phyloP scores from a whole-genome alignment of 2,113 vertebrate species.

The Rhinopomastus cyanomelas region DNA sequence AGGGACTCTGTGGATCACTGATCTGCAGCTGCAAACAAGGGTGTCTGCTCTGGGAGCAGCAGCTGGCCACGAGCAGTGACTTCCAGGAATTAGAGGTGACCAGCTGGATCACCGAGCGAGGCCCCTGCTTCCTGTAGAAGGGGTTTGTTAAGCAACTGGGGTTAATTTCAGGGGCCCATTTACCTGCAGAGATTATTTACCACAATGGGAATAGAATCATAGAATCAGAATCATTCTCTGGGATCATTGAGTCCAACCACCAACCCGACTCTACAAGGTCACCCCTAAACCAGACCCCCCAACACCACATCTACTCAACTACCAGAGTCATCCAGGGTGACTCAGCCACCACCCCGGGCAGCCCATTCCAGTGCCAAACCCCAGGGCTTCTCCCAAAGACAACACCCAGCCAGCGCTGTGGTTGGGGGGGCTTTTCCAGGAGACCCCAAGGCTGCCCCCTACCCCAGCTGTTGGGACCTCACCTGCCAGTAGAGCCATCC shows the following conservation, averaged over 20 bases:
- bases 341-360: too few species aligned
- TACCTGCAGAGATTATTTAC: slow-evolving; percentile 25
- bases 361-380: too few species aligned
- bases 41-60: background rate
- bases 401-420: background rate
- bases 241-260: too few species aligned
- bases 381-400: background rate
- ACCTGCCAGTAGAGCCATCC: rapidly evolving
- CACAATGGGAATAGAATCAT: too few species aligned
- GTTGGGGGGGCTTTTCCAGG: background rate
- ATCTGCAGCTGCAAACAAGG: background rate
- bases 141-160: background rate
- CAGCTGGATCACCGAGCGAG: slow-evolving; percentile 1
- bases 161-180: slow-evolving; percentile 7
- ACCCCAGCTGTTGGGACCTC: rapidly evolving
- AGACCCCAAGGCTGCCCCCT: too few species aligned
- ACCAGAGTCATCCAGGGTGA: too few species aligned
- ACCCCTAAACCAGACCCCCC: too few species aligned
- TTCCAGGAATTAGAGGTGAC: slow-evolving; percentile 25
- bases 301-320: too few species aligned
- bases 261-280: too few species aligned
- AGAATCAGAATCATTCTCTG: too few species aligned
- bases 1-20: too few species aligned
- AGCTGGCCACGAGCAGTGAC: background rate
- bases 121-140: background rate